A percentile compares a stretch with the other conserved stretches of the same genome.
phyloP scores from a whole-genome alignment of 2,113 vertebrate genomes.

The Holacanthus passer region DNA sequence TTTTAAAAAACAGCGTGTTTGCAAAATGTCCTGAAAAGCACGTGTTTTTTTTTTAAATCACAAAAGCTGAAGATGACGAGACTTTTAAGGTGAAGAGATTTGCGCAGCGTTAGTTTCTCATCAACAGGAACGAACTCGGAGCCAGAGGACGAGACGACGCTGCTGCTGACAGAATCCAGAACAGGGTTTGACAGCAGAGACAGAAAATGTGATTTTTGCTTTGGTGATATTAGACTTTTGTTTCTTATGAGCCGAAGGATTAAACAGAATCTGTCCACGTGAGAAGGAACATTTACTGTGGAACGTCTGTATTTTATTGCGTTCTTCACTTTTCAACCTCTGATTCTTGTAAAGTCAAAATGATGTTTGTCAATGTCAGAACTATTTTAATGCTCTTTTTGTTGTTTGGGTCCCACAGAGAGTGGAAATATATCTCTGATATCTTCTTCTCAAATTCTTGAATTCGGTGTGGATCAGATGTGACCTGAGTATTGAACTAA shows the following conservation, averaged over 20 bases:
- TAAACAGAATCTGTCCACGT: background rate
- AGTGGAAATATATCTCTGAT: too few relatives aligned
- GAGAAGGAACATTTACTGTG: background rate
- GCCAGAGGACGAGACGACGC: slow-evolving; percentile 18
- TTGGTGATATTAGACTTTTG: slow-evolving; percentile 23
- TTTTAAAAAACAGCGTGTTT: background rate
- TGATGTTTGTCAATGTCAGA: background rate
- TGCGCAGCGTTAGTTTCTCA: background rate
- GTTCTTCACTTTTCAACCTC: background rate
- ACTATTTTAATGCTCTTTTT: too few relatives aligned
- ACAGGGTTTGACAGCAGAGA: slow-evolving; percentile 12
- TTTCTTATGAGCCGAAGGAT: background rate
- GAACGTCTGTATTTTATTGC: background rate
- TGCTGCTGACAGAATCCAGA: slow-evolving; percentile 6
- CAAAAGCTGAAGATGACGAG: background rate
- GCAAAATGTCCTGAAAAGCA: background rate
- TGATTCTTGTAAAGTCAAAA: background rate
- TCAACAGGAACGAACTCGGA: background rate
- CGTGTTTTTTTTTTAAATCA: background rate
- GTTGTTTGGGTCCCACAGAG: too few relatives aligned
- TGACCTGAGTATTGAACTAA: too few relatives aligned
- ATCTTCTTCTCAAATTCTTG: too few relatives aligned
- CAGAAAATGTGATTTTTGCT: slow-evolving; percentile 27
- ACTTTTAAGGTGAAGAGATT: slow-evolving; percentile 6
- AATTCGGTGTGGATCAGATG: too few relatives aligned